A percentile compares a stretch with the other conserved stretches of the same genome.
Evolutionary conservation across 2,113 vertebrate species (phyloP).

Genomic region (Trachemys scripta): DNA sequence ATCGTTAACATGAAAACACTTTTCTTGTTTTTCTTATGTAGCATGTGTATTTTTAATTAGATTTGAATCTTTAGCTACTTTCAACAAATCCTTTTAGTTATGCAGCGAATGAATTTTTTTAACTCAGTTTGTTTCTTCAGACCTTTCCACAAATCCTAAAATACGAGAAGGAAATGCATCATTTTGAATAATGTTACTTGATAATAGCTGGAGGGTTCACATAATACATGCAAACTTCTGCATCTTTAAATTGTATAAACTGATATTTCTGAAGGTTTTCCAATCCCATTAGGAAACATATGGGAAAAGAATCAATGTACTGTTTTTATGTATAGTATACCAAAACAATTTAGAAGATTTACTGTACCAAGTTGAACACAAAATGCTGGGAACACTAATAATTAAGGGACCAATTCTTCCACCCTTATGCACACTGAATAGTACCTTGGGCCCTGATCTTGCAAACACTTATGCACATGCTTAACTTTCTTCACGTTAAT

Average conservation of each 20-base stretch:
- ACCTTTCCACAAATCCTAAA: slow-evolving; percentile 54
- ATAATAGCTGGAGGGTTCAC: not conserved
- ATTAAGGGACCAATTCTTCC: not conserved
- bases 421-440: not conserved
- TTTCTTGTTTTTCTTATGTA: slow-evolving; percentile 58
- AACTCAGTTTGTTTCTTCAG: slow-evolving; percentile 68
- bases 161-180: not conserved
- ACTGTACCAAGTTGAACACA: not conserved
- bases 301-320: not conserved
- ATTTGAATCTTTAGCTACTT: slow-evolving; percentile 27
- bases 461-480: not conserved
- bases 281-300: not conserved
- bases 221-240: slow-evolving; percentile 1
- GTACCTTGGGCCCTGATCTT: not conserved
- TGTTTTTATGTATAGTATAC: not conserved
- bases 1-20: slow-evolving; percentile 50
- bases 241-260: slow-evolving; percentile 28
- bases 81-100: slow-evolving; percentile 52
- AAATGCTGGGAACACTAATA: not conserved
- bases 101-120: slow-evolving; percentile 57
- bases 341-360: not conserved
- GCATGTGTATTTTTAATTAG: slow-evolving; percentile 55
- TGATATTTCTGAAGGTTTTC: not conserved
- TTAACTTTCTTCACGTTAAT: not conserved
- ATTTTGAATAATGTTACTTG: not conserved